Percentiles rank a stretch among this genome's conserved stretches.
These are phyloP conservation scores for Calycopis cecrops DNA, from an alignment of 1,140 invertebrate genomes.

Conservation along the genomic window DNA sequence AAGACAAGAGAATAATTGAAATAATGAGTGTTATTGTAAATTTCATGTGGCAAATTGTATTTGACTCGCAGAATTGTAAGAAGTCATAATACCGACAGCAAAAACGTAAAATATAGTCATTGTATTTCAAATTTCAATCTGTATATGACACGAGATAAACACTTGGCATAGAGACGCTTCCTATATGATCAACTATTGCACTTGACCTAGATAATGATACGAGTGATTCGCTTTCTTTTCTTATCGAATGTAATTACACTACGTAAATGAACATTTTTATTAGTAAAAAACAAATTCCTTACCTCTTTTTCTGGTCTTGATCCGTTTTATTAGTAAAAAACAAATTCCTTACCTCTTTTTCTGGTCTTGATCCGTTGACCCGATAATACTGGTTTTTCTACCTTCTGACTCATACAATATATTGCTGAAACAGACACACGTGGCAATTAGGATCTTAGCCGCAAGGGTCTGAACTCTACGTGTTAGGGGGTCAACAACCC, in stretches of 20 bases:
- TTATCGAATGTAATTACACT: not conserved
- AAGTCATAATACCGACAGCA: too few species aligned
- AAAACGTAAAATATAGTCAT: too few species aligned
- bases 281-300: slow-evolving; percentile 36
- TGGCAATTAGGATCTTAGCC: slow-evolving; percentile 52
- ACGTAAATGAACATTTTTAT: not conserved
- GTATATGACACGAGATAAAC: not conserved
- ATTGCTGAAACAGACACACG: slow-evolving; percentile 83
- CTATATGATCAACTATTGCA: not conserved
- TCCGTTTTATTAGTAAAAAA: too few species aligned
- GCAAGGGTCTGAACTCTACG: slow-evolving; percentile 30
- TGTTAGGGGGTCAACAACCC: slow-evolving; percentile 52
- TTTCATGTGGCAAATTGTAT: too few species aligned
- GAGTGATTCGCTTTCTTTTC: not conserved
- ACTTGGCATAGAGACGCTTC: slow-evolving; percentile 1
- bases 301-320: slow-evolving; percentile 99
- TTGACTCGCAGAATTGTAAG: too few species aligned
- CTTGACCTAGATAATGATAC: not conserved
- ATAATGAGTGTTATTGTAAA: too few species aligned
- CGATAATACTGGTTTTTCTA: slow-evolving; percentile 99
- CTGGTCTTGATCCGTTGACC: slow-evolving; percentile 99
- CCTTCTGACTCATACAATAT: slow-evolving; percentile 99
- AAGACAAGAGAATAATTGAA: too few species aligned
- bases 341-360: slow-evolving; percentile 97
- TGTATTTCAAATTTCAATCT: too few species aligned